Percentiles rank a stretch among this genome's conserved stretches.
Conservation (phyloP, 1,140 invertebrate genomes). For the Caerostris darwini region DNA sequence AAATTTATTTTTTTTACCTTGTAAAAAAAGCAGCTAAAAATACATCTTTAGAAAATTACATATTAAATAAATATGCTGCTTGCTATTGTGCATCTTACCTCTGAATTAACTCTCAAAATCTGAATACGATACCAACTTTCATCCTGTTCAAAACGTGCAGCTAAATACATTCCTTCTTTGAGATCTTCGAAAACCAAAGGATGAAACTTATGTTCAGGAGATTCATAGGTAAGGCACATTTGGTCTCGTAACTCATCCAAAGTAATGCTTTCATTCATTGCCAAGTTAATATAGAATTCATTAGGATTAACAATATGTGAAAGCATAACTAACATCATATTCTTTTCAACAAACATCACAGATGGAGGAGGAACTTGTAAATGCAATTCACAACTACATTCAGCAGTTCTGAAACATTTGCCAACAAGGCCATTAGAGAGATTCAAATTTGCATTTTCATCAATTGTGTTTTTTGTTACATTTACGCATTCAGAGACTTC, state of each 20-base stretch:
- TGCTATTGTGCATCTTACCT: constrained; percentile 21
- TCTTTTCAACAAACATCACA: constrained; percentile 39
- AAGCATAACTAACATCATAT: constrained; percentile 63
- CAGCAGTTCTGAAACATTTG: constrained; percentile 10
- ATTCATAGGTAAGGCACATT: constrained; percentile 54
- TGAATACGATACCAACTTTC: constrained; percentile 62
- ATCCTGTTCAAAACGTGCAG: constrained; percentile 50
- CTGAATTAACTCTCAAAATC: constrained; percentile 3
- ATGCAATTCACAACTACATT: constrained; percentile 33
- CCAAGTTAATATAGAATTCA: constrained; percentile 74
- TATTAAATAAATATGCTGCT: neutral
- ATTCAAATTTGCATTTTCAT: no score
- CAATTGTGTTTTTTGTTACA: neutral
- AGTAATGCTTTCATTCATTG: constrained; percentile 21
- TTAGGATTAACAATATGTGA: constrained; percentile 50
- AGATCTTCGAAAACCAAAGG: constrained; percentile 10
- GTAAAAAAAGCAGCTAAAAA: no score
- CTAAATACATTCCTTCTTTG: constrained; percentile 65
- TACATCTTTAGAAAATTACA: no score
- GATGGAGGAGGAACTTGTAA: constrained; percentile 48
- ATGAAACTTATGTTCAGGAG: neutral
- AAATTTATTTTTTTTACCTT: no score
- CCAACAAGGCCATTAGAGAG: neutral
- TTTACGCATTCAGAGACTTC: neutral
- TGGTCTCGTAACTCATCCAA: constrained; percentile 62